A percentile compares a stretch with the other conserved stretches of the same genome.
Conservation (phyloP, 1,140 invertebrate species). For the Cotesia typhae region DNA sequence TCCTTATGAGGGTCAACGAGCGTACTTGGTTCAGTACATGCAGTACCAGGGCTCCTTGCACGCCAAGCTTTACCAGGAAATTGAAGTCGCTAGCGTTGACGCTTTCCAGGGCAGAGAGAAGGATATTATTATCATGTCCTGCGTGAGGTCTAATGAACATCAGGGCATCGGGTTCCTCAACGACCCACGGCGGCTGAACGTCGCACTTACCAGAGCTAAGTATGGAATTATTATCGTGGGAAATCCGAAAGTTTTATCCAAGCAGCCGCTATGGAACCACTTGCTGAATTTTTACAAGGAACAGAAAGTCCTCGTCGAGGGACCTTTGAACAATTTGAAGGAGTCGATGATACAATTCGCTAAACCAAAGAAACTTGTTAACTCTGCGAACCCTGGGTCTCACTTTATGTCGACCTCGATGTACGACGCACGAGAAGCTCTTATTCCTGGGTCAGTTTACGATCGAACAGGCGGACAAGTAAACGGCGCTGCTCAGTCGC, state of each 20-base stretch:
- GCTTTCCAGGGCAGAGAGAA: conserved; percentile 98
- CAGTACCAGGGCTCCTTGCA: conserved; percentile 98
- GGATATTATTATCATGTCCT: conserved; percentile 99
- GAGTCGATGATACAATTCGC: conserved; percentile 97
- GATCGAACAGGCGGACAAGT: conserved; percentile 72
- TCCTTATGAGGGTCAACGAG: conserved; percentile 98
- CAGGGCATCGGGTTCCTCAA: conserved; percentile 96
- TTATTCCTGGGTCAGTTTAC: conserved; percentile 87
- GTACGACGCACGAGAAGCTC: conserved; percentile 89
- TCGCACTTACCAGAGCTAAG: conserved; percentile 96
- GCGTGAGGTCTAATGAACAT: conserved; percentile 92
- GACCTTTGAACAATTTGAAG: conserved; percentile 96
- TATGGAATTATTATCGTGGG: conserved; percentile 99
- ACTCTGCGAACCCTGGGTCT: conserved; percentile 92
- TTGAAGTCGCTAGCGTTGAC: conserved; percentile 99
- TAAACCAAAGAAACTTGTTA: conserved; percentile 95
- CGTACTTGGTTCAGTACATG: conserved; percentile 98
- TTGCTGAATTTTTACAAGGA: conserved; percentile 98
- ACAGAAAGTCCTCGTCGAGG: conserved; percentile 96
- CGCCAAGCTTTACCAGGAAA: conserved; percentile 97
- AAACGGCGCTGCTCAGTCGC: conserved; percentile 58
- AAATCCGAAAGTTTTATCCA: conserved; percentile 98
- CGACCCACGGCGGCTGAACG: conserved; percentile 96
- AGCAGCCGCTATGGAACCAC: conserved; percentile 99
- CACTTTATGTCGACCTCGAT: conserved; percentile 97